Evolutionary conservation across 2,797 vertebrate species (phyloP), one percentile per base, ranked within the genome.

Genomic region (Philypnodon macrostomus): DNA sequence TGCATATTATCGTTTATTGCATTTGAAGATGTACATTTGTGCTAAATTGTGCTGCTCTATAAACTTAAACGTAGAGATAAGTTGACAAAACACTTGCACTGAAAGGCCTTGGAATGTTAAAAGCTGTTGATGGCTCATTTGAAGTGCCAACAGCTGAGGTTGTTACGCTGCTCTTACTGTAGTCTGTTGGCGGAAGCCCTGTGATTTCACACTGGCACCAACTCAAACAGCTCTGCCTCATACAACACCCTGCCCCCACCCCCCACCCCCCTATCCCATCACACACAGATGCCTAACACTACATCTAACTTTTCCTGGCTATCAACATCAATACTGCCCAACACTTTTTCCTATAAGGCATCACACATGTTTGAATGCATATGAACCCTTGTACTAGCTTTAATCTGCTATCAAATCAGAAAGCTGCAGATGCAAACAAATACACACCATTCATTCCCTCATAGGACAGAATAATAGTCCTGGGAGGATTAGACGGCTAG

Each of bases 61-160:
- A n/a, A n/a, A n/a, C n/a, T n/a, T n/a, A n/a, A n/a, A n/a, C n/a
- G n/a, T n/a, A 58, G 51, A 70, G 77, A 75, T 72, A 73, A 67
- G 51, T 47, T 0, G 67, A 80, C 52, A 45, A 66, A 67, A 74
- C 77, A 68, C 64, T 80, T 70, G 61, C 63, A 60, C 47, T 54
- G 47, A 63, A 60, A 55, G 60, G 70, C 58, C 55, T 66, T 67
- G 79, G 79, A 85, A 83, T 67, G 73, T 67, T 73, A 67, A 76
- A 85, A 84, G 80, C 75, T 80, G 86, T 85, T 81, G 81, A 86
- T 81, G 77, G 82, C 85, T 88, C 79, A 83, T 88, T 88, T 83
- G 80, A 83, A 83, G 85, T 77, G 81, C 76, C 82, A 85, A 85
- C 86, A 88, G 88, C 86, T 88, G 87, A 84, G 63, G 59, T 74